phyloP scores from a whole-genome alignment of 2,888 invertebrate genomes.

The Charanyca ferruginea region DNA sequence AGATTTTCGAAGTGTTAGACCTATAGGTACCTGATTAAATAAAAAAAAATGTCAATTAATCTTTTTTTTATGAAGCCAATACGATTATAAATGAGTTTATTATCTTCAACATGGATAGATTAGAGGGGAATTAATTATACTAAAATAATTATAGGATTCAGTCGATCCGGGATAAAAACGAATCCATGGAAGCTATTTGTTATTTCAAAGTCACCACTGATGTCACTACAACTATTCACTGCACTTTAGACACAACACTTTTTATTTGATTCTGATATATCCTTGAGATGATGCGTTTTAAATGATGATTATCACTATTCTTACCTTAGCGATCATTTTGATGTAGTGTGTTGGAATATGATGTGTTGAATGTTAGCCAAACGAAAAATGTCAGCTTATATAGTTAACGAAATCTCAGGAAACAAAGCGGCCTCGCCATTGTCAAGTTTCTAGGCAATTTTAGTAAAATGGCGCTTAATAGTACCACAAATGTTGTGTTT shows the following conservation, averaged over 20 bases:
- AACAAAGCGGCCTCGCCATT: slow-evolving; percentile 77
- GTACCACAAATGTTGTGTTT: slow-evolving; percentile 67
- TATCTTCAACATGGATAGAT: not conserved
- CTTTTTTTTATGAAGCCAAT: not conserved
- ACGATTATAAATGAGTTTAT: not conserved
- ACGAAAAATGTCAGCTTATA: slow-evolving; percentile 77
- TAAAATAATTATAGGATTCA: no score
- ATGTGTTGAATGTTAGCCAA: slow-evolving; percentile 75
- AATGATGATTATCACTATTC: slow-evolving; percentile 42
- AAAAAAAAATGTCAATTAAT: not conserved
- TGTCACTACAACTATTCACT: slow-evolving; percentile 27
- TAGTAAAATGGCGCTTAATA: slow-evolving; percentile 72
- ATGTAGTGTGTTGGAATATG: slow-evolving; percentile 67
- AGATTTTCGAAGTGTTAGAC: not conserved
- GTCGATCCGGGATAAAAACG: not conserved
- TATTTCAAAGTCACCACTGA: not conserved
- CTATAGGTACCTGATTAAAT: not conserved
- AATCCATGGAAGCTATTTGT: not conserved
- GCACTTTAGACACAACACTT: slow-evolving; percentile 25
- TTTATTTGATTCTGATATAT: slow-evolving; percentile 4
- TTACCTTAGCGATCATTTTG: slow-evolving; percentile 83
- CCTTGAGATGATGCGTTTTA: slow-evolving; percentile 12
- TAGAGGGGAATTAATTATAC: no score
- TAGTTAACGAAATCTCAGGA: slow-evolving; percentile 77
- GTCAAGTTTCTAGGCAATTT: slow-evolving; percentile 75